Evolutionary conservation across 2,888 invertebrate genomes (phyloP), one percentile per base, ranked within the genome.

Genomic region (Chironomus tentans): DNA sequence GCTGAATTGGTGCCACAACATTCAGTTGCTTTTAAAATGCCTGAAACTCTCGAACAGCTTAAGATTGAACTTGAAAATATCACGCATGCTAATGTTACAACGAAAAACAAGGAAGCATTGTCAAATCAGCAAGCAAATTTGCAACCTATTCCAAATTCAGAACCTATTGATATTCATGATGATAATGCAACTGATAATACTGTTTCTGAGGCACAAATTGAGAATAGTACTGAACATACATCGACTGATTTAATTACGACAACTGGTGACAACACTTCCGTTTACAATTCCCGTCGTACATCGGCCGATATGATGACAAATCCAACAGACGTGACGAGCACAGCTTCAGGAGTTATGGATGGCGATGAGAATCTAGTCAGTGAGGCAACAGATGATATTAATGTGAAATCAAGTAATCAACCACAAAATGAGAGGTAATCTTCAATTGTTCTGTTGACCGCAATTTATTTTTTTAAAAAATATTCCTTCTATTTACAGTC

Each of bases 41-140:
- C 79, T 24, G 79, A 79, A 77, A 87, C 87, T 0, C 80, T 87
- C 56, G 87, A 87, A 78, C 87, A 87, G 78, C 80, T 87, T 3
- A 87, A 87, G 80, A 87, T 87, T 76, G 87, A 87, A 76, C 80
- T 87, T 50, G 87, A 87, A 78, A 87, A 87, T 78, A 84, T 87
- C 76, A 87, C 87, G 38, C 86, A 87, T 77, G 86, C 85, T 3
- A 86, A 86, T 80, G 86, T 84, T 4, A 77, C 78, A 4, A 79
- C 79, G 7, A 70, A 70, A 15, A n/a, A 13, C 3, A 76, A 69
- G 46, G 77, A 48, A 24, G 69, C 38, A 46, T 73, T n/a, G 80
- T 79, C 65, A 70, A 69, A 78, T 78, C 38, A 83, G 77, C 82
- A 82, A 4, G 81, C 82, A 76, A 81, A 82, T 38, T 1, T 38